phyloP scores from a whole-genome alignment of 2,113 vertebrate genomes.

The Melanerpes aurifrons region DNA sequence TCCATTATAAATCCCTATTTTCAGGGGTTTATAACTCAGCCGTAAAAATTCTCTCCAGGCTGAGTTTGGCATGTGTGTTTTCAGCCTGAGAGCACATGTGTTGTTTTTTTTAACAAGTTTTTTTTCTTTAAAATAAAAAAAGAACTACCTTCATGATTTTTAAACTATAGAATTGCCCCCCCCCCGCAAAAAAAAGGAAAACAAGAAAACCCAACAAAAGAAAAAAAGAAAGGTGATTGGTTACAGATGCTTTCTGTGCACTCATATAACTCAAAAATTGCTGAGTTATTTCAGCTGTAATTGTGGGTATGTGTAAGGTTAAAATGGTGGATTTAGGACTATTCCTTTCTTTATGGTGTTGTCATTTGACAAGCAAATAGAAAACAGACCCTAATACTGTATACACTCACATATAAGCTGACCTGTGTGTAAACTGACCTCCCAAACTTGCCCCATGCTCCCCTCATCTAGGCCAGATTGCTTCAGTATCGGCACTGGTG shows the following conservation, averaged over 20 bases:
- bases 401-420: conserved; percentile 23
- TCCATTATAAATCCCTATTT: conserved; percentile 75
- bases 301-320: conserved; percentile 73
- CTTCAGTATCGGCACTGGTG: not conserved
- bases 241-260: conserved; percentile 79
- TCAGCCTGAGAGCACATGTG: conserved; percentile 75
- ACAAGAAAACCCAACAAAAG: conserved; percentile 5
- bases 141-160: conserved; percentile 70
- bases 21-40: conserved; percentile 72
- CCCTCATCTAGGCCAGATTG: not conserved
- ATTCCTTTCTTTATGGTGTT: conserved; percentile 59
- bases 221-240: conserved; percentile 72
- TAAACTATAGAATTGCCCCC: conserved; percentile 66
- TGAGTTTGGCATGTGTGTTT: conserved; percentile 76
- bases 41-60: conserved; percentile 75
- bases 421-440: conserved; percentile 59
- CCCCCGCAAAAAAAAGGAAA: not conserved
- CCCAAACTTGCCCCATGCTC: conserved; percentile 4
- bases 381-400: conserved; percentile 58
- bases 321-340: conserved; percentile 72
- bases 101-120: conserved; percentile 71
- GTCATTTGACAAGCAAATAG: conserved; percentile 72
- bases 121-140: not conserved
- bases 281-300: conserved; percentile 77
- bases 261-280: conserved; percentile 77